Evolutionary conservation across 2,797 vertebrate species (phyloP), one percentile per base, ranked within the genome.

Genomic region (Clarias laeviceps): DNA sequence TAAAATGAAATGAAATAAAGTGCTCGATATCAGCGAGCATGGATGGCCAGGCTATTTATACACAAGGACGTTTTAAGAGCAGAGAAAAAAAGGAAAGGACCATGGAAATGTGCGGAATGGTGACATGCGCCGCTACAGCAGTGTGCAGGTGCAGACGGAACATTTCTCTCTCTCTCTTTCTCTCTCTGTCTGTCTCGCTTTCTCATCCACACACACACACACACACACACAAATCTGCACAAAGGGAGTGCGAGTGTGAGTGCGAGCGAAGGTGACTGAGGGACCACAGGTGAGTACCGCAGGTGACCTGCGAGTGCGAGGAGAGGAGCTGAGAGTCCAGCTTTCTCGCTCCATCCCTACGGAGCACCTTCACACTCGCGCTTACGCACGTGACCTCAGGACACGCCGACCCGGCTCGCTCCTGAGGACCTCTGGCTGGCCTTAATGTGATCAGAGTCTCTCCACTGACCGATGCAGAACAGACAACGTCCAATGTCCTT

Each of bases 11-110:
- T 54, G 50, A 12, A 54, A 54, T 45, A 45, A 45, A 45, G 40
- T 9, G 34, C 93, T 95, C 92, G 90, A 93, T 94, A 95, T 92
- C 92, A 91, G 88, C 91, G 92, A 93, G 93, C 91, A 92, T 89
- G 90, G 66, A 88, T 88, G 94, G 93, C 94, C 92, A 88, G 93
- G 92, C 92, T 92, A 95, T 95, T 94, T 91, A 94, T 94, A 94
- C 93, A 92, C 94, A 92, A 91, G 89, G 87, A 87, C 90, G 91
- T 95, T 89, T 82, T 88, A 87, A 88, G 83, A 92, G 84, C 87
- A 89, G 87, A 90, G 91, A 88, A 90, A 92, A 90, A 54, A 80
- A 27, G 82, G 68, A 84, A 88, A 87, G 72, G 56, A 86, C 84
- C 87, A 90, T 87, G 86, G 86, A 88, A 85, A 87, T 80, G 86